Evolutionary conservation across 92 coral and sea anemone genomes (phyloP).

Genomic region (Phenganax subtilis): DNA sequence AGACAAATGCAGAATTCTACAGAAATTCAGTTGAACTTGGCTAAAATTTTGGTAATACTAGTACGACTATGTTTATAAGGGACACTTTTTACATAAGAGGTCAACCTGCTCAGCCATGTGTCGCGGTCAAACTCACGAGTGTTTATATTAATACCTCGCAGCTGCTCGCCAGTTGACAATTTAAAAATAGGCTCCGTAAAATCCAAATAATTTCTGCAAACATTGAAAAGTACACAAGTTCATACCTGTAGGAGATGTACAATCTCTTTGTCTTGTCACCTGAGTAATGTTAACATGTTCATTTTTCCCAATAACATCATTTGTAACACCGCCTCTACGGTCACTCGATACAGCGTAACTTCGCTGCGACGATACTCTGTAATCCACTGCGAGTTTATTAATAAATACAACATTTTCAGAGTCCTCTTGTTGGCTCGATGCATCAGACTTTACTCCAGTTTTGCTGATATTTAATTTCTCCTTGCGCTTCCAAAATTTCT

Average conservation of each 20-base stretch:
- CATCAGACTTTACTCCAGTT: constrained; percentile 21
- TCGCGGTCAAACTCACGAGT: too few species aligned
- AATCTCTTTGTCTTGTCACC: constrained; percentile 40
- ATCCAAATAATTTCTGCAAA: constrained; percentile 13
- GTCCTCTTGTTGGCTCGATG: constrained; percentile 25
- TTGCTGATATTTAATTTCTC: constrained; percentile 22
- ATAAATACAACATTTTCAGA: constrained; percentile 23
- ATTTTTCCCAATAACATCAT: constrained; percentile 41
- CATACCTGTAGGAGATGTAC: constrained; percentile 26
- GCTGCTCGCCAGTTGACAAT: neutral
- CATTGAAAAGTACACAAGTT: constrained; percentile 11
- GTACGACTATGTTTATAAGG: too few species aligned
- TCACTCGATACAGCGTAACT: constrained; percentile 41
- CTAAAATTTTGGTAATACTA: too few species aligned
- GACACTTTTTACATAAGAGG: too few species aligned
- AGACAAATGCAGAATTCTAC: too few species aligned
- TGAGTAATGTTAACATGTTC: constrained; percentile 38
- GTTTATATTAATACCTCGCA: neutral
- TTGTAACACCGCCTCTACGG: constrained; percentile 60
- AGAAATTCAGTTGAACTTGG: too few species aligned
- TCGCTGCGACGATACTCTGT: constrained; percentile 26
- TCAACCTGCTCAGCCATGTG: too few species aligned
- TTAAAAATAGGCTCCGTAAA: neutral
- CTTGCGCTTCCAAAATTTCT: constrained; percentile 28
- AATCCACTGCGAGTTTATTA: constrained; percentile 37